Evolutionary conservation across 2,888 invertebrate genomes (phyloP), one percentile per base, ranked within the genome.

Genomic region (Stegophylla sp.): DNA sequence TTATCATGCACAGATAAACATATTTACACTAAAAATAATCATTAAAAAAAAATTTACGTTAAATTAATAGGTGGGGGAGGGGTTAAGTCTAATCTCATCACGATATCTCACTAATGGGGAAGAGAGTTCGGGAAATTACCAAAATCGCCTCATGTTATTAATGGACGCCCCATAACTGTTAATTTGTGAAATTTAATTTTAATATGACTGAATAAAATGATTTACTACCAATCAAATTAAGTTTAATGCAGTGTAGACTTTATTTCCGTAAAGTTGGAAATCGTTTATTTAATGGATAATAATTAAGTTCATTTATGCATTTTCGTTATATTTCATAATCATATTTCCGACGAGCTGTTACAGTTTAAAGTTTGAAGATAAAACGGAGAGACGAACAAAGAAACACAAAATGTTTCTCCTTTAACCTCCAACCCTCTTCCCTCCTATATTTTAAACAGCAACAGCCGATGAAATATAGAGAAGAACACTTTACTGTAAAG

Each of bases 301-400:
- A n/a, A 26, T 75, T 64, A 51, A 75, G 64, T 34, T 75, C 41
- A 41, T 75, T 66, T 64, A 41, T 66, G 53, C 51, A 66, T 66
- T 66, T 26, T 66, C 26, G 53, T 66, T 41, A 23, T 53, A 41
- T 53, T 23, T 64, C 17, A n/a, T 13, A 64, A 75, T 71, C 69
- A 5, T 75, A 51, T 63, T 75, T 23, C 12, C 63, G 17, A 64
- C 74, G 63, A 63, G 48, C 63, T 64, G 74, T 75, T 75, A 23
- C 74, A 34, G 34, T 75, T 41, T 23, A 64, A 75, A 75, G 51
- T 63, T 63, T 20, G 23, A 64, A 17, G 34, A 51, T 23, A 73
- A 73, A 73, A 73, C 13, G 45, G 59, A n/a, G 45, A 51, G 15
- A 48, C 10, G 51, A 51, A 51, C 61, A 63, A 63, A 73, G 59